Percentiles rank a stretch among this genome's conserved stretches.
Conservation (phyloP, 2,797 vertebrate genomes). For the Pangasius mekongensis region DNA sequence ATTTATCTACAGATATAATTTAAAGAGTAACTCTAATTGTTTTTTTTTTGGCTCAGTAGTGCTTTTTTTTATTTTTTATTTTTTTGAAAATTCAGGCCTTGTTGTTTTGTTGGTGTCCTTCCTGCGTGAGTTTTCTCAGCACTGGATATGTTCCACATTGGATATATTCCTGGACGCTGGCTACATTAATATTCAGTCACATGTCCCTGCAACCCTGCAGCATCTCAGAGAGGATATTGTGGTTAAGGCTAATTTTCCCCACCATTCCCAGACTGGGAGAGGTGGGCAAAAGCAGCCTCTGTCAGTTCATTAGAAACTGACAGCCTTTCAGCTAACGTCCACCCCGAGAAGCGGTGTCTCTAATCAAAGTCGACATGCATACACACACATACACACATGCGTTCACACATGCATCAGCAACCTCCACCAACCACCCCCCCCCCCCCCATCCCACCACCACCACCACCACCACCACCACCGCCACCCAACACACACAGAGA, state of each 20-base stretch:
- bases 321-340: conserved; percentile 88
- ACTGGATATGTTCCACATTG: conserved; percentile 28
- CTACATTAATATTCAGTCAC: conserved; percentile 59
- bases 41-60: not conserved
- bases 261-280: conserved; percentile 84
- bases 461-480: too few relatives aligned
- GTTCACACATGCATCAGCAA: conserved; percentile 39
- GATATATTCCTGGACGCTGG: conserved; percentile 23
- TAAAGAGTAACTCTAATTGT: not conserved
- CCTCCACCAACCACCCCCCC: conserved; percentile 77
- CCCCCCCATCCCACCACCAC: conserved; percentile 68
- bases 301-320: conserved; percentile 92
- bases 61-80: too few relatives aligned
- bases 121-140: conserved; percentile 15
- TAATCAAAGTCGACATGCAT: conserved; percentile 91
- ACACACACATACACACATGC: conserved; percentile 69
- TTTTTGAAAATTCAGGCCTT: not conserved
- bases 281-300: conserved; percentile 79
- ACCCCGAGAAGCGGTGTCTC: conserved; percentile 88
- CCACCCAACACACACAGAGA: conserved; percentile 72
- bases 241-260: conserved; percentile 82
- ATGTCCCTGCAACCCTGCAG: conserved; percentile 49
- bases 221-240: conserved; percentile 57
- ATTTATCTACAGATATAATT: not conserved
- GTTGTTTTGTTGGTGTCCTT: conserved; percentile 4